Percentiles rank a stretch among this genome's conserved stretches.
Evolutionary conservation across 2,797 vertebrate species (phyloP).

Genomic region (Siniperca undulata): DNA sequence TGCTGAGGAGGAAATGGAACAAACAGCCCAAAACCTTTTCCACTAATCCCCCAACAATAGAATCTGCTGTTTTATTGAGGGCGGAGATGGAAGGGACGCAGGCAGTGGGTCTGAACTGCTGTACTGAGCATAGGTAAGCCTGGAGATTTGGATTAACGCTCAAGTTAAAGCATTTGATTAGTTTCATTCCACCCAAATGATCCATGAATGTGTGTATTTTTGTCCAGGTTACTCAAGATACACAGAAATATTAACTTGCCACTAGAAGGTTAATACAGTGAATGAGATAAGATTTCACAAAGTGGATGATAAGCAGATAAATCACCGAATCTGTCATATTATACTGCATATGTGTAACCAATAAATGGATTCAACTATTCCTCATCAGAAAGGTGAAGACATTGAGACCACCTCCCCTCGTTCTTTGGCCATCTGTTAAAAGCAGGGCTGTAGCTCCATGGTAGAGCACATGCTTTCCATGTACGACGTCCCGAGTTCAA

Average conservation of each 20-base stretch:
- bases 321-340: not conserved
- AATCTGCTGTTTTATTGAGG: constrained; percentile 58
- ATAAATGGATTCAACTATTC: not conserved
- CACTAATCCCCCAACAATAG: constrained; percentile 72
- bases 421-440: not conserved
- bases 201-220: constrained; percentile 9
- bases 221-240: constrained; percentile 1
- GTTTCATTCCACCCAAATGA: constrained; percentile 36
- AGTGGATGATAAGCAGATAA: not conserved
- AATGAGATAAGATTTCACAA: not conserved
- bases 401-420: fast-evolving
- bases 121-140: constrained; percentile 54
- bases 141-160: constrained; percentile 44
- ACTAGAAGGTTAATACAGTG: not conserved
- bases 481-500: constrained; percentile 53
- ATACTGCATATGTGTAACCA: not conserved
- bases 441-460: constrained; percentile 71
- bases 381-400: not conserved
- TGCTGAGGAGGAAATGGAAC: constrained; percentile 68
- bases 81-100: constrained; percentile 35
- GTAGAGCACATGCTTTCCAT: constrained; percentile 64
- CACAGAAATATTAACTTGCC: not conserved
- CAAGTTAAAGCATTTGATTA: constrained; percentile 54
- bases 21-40: constrained; percentile 55
- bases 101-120: constrained; percentile 26